Base-by-base conservation (phyloP, 2,888 invertebrate genomes). In the Synanthedon tipuliformis region DNA sequence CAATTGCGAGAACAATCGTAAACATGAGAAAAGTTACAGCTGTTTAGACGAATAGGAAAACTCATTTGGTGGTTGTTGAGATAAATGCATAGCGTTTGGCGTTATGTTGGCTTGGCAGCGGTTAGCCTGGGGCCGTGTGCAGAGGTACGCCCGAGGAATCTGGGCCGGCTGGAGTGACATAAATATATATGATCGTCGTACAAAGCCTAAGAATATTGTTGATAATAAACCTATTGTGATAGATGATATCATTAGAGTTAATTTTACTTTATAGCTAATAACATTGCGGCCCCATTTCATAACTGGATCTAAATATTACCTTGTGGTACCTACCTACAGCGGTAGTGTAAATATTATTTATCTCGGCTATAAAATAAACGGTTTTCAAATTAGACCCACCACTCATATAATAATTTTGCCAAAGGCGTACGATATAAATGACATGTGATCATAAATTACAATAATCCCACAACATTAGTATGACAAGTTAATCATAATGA, bases 151-250 rank as follows among this genome's bases (percentile, higher is more conserved):
- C 68, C 69, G 65, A 71, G 66, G 81, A 81, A 86, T 84, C 80
- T 83, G 80, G 84, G 83, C 71, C 86, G 83, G 63, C 86, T 87
- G 86, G 86, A 87, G 82, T 83, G 85, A 85, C 86, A 85, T 78
- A 81, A 85, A 84, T 86, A 86, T 83, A 84, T 86, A 83, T 82
- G 82, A 85, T 81, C 79, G 65, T 69, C 66, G 73, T 69, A 83
- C 81, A 83, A 80, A 81, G 76, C 78, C 74, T 49, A 12, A 12
- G 71, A 75, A 77, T 77, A 70, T 73, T 73, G 70, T 67, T 61
- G 69, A 75, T 66, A 67, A 68, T 69, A 65, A 64, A 66, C 65
- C 68, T 67, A 62, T 63, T 15, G 23, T 49, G 40, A 23, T 41
- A 41, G 40, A 41, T 50, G 34, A 45, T 49, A 34, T 8, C 41